These are phyloP conservation scores for Balanococcus diminutus DNA, from an alignment of 2,888 invertebrate genomes.

Conservation along the genomic window DNA sequence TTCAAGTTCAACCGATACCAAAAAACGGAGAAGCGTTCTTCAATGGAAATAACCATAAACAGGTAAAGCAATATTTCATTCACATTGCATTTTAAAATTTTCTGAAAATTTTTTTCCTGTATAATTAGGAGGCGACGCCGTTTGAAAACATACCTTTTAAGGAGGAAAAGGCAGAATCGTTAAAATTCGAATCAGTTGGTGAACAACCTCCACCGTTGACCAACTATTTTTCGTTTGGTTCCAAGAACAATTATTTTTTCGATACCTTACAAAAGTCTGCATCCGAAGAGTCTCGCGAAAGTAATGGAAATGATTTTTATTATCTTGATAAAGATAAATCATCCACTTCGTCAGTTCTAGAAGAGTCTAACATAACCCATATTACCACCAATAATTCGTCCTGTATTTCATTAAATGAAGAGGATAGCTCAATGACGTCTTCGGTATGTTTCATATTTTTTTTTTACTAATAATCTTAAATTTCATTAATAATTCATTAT, in stretches of 20 bases:
- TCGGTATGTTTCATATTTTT: not conserved
- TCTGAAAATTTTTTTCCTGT: not conserved
- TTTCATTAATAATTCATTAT: not conserved
- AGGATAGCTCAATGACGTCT: conserved; percentile 1
- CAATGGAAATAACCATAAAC: conserved; percentile 20
- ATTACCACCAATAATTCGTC: conserved; percentile 14
- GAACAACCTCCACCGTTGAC: not conserved
- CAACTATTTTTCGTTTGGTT: not conserved
- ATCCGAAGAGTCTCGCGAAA: conserved; percentile 18
- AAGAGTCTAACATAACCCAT: conserved; percentile 12
- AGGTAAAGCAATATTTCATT: not conserved
- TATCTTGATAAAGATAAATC: conserved; percentile 36
- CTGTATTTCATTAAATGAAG: conserved; percentile 39
- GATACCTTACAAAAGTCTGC: conserved; percentile 21
- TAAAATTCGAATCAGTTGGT: not conserved
- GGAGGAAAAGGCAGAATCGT: not conserved
- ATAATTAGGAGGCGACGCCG: not conserved
- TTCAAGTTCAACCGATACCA: not conserved
- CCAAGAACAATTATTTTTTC: conserved; percentile 19
- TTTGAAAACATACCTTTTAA: not conserved
- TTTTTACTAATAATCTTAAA: not conserved
- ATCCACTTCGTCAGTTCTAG: not conserved
- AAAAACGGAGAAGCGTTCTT: not conserved
- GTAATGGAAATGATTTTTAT: conserved; percentile 33
- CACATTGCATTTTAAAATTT: not conserved